Evolutionary conservation across 1,140 invertebrate genomes (phyloP), one percentile per base, ranked within the genome.

Genomic region (Bombus polaris): DNA sequence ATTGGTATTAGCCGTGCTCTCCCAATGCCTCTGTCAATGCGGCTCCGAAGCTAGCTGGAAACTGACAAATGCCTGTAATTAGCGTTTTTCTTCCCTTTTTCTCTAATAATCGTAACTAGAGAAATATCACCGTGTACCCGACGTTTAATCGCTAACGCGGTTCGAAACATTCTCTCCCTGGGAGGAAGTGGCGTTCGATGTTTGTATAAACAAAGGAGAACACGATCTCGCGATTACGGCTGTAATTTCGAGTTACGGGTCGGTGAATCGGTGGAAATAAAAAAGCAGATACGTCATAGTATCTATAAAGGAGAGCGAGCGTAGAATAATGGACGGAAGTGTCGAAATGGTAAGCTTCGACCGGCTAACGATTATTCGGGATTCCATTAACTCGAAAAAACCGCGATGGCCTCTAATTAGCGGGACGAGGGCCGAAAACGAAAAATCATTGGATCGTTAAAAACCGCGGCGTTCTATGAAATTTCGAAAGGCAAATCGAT

Each of bases 1-100:
- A 76, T 89, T 71, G 87, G 87, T 75, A 81, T 81, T 66, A 77
- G 44, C 71, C 66, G 75, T 53, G 18, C 62, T 65, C 32, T 75
- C 78, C 25, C 78, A 78, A 88, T 87, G 53, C 70, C 77, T 25
- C 65, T 72, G 72, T 62, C 62, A 37, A 53, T 42, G 68, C 66
- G 59, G 25, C 44, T 32, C 35, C 32, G 39, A 39, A 70, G 28
- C 32, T 39, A 42, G 53, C 66, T 42, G 82, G 62, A 71, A 71
- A 18, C 47, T 84, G 81, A 84, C 68, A 59, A 78, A 84, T 84
- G 73, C n/a, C 75, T 35, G 72, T 76, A 83, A 83, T 83, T 83
- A 83, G 25, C 59, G 15, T 75, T 68, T 32, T 44, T 73, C 25
- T 39, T 68, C 18, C 10, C 15, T 25, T 53, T 75, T 44, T 15